Conservation (phyloP, 2,797 vertebrate genomes). For the Todus mexicanus region DNA sequence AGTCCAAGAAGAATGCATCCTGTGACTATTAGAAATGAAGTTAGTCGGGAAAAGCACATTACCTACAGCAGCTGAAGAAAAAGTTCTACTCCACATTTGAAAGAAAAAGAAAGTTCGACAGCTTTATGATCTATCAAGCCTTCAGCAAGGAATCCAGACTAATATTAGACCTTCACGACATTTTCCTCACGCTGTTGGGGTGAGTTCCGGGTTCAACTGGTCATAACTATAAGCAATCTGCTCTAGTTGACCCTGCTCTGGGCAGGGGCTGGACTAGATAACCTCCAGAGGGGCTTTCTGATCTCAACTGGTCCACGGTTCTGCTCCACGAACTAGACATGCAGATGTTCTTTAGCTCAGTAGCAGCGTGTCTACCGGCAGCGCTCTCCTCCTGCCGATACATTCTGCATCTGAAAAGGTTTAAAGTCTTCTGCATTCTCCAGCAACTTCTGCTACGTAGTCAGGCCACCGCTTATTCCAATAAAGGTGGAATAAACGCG, state of each 20-base stretch:
- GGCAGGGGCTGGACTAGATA: neutral
- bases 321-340: neutral
- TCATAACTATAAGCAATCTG: neutral
- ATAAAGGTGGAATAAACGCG: neutral
- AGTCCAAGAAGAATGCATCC: conserved; percentile 4
- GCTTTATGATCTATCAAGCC: neutral
- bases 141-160: neutral
- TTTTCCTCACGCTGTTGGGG: neutral
- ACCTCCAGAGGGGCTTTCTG: neutral
- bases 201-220: neutral
- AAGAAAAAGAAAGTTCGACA: neutral
- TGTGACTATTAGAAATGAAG: neutral
- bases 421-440: neutral
- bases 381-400: neutral
- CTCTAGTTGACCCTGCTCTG: neutral
- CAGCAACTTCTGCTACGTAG: neutral
- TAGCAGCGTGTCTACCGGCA: neutral
- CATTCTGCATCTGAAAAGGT: fast-evolving
- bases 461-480: neutral
- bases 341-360: neutral
- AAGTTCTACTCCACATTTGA: neutral
- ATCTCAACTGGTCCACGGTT: neutral
- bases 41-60: neutral
- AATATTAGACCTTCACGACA: neutral
- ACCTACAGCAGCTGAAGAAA: neutral